These are phyloP conservation scores for Egretta garzetta DNA, from an alignment of 2,113 vertebrate species.

Conservation along the genomic window DNA sequence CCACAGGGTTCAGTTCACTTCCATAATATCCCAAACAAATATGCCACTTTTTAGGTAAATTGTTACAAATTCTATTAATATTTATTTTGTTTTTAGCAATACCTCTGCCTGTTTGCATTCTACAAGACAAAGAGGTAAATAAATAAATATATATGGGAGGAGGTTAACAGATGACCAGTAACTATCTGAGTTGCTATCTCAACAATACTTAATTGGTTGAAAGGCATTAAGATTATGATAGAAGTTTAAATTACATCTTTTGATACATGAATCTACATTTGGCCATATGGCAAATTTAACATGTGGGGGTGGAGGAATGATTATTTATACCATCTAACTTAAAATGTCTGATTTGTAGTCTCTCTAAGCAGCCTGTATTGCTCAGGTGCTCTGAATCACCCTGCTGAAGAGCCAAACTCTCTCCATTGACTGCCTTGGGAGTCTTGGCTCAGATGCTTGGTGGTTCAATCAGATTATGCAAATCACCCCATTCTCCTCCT, in stretches of 20 bases:
- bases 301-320: not conserved
- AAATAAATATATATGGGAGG: not conserved
- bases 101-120: not conserved
- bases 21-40: not conserved
- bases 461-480: not conserved
- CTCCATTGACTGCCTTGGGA: not conserved
- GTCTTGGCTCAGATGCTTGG: not conserved
- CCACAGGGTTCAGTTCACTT: not conserved
- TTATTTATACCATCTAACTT: not conserved
- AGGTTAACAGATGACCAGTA: not conserved
- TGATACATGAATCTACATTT: not conserved
- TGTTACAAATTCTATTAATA: not conserved
- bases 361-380: not conserved
- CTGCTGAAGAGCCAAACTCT: not conserved
- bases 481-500: not conserved
- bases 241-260: not conserved
- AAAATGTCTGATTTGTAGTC: not conserved
- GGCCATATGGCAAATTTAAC: not conserved
- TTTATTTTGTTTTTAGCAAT: not conserved
- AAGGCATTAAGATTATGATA: not conserved
- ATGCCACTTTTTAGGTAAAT: not conserved
- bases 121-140: not conserved
- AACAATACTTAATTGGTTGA: not conserved
- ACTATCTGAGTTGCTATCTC: not conserved
- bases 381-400: conserved; percentile 14